phyloP scores from a whole-genome alignment of 2,113 vertebrate species.

The Emberiza fucata region DNA sequence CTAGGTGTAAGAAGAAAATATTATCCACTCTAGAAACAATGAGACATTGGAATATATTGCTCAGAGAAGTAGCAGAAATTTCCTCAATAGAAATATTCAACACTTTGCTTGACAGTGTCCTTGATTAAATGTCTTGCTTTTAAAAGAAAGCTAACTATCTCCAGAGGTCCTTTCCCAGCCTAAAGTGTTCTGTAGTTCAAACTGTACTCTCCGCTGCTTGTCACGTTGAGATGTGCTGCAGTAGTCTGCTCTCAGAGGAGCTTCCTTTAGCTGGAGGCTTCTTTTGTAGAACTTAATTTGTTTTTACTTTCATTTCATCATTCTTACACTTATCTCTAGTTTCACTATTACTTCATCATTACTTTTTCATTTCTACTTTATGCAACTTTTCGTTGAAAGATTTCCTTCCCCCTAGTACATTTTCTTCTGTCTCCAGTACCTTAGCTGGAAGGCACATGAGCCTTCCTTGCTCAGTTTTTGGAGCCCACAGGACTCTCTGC shows the following conservation, averaged over 20 bases:
- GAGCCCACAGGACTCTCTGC: not conserved
- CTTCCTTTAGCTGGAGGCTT: not conserved
- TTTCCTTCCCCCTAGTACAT: fast-evolving
- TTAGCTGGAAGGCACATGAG: not conserved
- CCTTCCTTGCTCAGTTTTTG: not conserved
- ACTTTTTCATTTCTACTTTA: not conserved
- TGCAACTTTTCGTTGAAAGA: not conserved
- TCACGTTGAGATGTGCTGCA: not conserved
- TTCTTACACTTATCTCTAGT: not conserved
- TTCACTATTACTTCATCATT: not conserved
- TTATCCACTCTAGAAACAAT: not conserved
- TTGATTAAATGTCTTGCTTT: not conserved
- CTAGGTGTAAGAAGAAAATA: not conserved
- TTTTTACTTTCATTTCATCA: not conserved
- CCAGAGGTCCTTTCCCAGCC: not conserved
- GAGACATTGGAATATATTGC: not conserved
- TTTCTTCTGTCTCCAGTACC: not conserved
- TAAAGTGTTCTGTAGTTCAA: not conserved
- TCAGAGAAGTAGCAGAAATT: not conserved
- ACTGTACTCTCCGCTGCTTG: not conserved
- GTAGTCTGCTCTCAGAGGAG: not conserved
- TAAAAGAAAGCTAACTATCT: not conserved
- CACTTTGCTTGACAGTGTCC: not conserved
- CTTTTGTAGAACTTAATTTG: not conserved
- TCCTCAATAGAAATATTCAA: not conserved